Evolutionary conservation across 2,888 invertebrate genomes (phyloP).

Genomic region (Cylindroiulus punctatus): DNA sequence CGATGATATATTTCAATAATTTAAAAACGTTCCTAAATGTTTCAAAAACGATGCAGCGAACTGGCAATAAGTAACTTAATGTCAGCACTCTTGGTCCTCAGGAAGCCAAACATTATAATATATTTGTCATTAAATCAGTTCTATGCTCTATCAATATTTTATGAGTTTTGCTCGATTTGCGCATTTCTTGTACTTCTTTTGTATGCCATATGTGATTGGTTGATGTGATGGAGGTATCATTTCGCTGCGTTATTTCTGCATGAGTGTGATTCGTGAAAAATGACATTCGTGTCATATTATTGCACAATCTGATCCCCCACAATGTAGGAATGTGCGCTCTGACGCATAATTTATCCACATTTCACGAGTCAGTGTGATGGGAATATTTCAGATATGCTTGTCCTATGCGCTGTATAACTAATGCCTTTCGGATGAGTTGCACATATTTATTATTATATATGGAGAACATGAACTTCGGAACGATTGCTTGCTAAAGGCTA

Average conservation of each 20-base stretch:
- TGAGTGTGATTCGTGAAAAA: conserved; percentile 39
- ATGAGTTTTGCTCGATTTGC: not conserved
- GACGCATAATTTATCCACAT: conserved; percentile 43
- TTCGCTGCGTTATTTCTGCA: conserved; percentile 25
- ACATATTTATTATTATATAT: conserved; percentile 36
- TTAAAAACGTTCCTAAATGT: too few relatives aligned
- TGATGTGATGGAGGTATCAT: not conserved
- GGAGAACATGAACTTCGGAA: conserved; percentile 2
- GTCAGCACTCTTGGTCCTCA: too few relatives aligned
- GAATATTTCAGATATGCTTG: not conserved
- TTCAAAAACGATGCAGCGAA: too few relatives aligned
- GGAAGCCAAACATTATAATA: too few relatives aligned
- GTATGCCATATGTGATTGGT: not conserved
- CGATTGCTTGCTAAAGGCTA: conserved; percentile 24
- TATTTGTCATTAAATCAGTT: not conserved
- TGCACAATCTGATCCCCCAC: conserved; percentile 37
- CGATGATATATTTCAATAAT: too few relatives aligned
- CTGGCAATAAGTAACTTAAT: too few relatives aligned
- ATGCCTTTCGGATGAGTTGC: conserved; percentile 44
- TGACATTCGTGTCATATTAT: conserved; percentile 25
- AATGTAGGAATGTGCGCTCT: not conserved
- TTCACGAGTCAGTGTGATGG: conserved; percentile 35
- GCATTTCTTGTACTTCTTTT: not conserved
- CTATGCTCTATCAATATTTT: not conserved
- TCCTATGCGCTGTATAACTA: not conserved